These are phyloP conservation scores for Rhagologus leucostigma DNA, from an alignment of 2,113 vertebrate species.

Conservation along the genomic window DNA sequence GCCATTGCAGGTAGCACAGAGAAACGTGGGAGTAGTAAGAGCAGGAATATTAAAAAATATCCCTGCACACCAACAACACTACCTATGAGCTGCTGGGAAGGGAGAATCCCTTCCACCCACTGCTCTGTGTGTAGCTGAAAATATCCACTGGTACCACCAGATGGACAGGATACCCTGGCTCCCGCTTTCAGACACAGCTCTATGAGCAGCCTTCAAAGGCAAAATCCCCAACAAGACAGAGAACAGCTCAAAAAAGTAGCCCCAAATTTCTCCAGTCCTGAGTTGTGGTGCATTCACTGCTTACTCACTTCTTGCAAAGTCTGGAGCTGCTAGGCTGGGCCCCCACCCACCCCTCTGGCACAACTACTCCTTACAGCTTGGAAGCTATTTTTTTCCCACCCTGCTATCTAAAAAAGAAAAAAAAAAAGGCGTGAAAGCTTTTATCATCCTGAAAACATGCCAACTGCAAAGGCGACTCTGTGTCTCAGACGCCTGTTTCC, in stretches of 20 bases:
- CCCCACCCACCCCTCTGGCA: neutral
- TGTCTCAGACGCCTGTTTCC: constrained; percentile 45
- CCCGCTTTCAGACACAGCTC: neutral
- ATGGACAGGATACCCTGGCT: constrained; percentile 2
- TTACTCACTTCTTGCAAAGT: neutral
- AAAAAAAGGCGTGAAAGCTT: constrained; percentile 4
- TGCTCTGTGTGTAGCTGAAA: neutral
- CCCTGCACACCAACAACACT: neutral
- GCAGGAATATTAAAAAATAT: neutral
- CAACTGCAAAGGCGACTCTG: constrained; percentile 31
- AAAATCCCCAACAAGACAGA: neutral
- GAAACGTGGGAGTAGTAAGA: neutral
- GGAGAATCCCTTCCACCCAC: constrained; percentile 33
- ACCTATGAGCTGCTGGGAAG: neutral
- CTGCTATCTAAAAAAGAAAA: neutral
- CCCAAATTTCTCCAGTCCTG: neutral
- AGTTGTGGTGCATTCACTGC: neutral
- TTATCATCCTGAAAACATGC: constrained; percentile 40
- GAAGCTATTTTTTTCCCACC: constrained; percentile 40
- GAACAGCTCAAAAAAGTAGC: neutral
- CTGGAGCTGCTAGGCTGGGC: neutral
- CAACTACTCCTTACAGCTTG: constrained; percentile 1
- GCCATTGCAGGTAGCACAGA: accelerated
- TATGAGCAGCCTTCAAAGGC: neutral
- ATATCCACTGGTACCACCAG: neutral